Evolutionary conservation across 2,888 invertebrate genomes (phyloP).

Genomic region (Tipula vernalis): DNA sequence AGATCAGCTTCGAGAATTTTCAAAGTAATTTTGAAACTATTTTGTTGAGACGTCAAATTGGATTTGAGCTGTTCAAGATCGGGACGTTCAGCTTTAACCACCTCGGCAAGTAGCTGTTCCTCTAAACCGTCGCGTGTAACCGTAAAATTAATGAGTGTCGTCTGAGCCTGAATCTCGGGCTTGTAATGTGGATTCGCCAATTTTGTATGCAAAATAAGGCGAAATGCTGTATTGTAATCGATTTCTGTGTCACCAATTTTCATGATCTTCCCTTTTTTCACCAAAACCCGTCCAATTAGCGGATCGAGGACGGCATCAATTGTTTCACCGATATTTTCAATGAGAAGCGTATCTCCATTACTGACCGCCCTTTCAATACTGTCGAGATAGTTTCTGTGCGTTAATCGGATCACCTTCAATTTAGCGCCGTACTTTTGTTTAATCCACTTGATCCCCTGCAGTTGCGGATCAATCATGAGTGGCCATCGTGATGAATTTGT

Average conservation of each 20-base stretch:
- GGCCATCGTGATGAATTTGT: constrained; percentile 87
- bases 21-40: constrained; percentile 85
- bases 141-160: constrained; percentile 89
- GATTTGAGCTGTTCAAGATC: constrained; percentile 75
- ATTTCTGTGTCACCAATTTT: constrained; percentile 89
- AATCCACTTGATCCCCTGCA: constrained; percentile 91
- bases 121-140: constrained; percentile 89
- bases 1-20: constrained; percentile 87
- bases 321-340: constrained; percentile 83
- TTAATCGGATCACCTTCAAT: constrained; percentile 62
- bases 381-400: constrained; percentile 73
- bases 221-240: constrained; percentile 71
- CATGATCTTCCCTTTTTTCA: constrained; percentile 71
- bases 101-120: constrained; percentile 85
- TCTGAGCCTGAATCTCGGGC: constrained; percentile 93
- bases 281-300: constrained; percentile 71
- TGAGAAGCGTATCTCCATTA: constrained; percentile 61
- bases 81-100: constrained; percentile 85
- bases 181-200: constrained; percentile 92
- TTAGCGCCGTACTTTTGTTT: constrained; percentile 68
- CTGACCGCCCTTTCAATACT: constrained; percentile 61
- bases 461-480: constrained; percentile 87
- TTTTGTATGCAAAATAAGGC: constrained; percentile 82
- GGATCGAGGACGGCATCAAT: constrained; percentile 88
- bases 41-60: constrained; percentile 80